Percentiles rank a stretch among this genome's conserved stretches.
phyloP scores from a whole-genome alignment of 1,140 invertebrate genomes.

The Eumaeus atala region DNA sequence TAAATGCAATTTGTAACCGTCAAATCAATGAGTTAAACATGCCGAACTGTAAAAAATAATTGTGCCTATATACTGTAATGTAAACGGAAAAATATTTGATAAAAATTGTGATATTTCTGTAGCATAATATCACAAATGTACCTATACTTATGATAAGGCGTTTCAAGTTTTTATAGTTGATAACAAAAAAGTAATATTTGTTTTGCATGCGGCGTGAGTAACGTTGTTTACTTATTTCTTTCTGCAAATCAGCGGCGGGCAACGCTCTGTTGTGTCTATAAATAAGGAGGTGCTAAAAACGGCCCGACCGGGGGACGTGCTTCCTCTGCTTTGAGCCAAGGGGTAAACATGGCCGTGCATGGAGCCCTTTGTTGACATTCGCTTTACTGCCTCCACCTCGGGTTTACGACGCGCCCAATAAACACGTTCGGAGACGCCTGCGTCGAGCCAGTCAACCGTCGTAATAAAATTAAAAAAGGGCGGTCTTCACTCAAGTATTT shows the following conservation, averaged over 20 bases:
- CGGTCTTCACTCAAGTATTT: background rate
- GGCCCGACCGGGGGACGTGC: conserved; percentile 57
- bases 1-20: no score
- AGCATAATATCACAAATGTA: no score
- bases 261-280: conserved; percentile 64
- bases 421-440: conserved; percentile 30
- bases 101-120: no score
- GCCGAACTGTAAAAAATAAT: no score
- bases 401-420: conserved; percentile 42
- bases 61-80: no score
- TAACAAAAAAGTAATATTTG: conserved; percentile 2
- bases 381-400: conserved; percentile 53
- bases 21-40: no score
- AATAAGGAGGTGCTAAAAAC: conserved; percentile 73
- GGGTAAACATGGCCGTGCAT: conserved; percentile 57
- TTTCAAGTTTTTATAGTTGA: no score
- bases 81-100: no score
- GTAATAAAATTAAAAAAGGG: background rate
- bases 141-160: no score
- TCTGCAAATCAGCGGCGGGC: conserved; percentile 60
- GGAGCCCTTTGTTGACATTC: conserved; percentile 62
- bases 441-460: conserved; percentile 8
- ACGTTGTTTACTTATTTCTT: conserved; percentile 55
- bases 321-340: conserved; percentile 65
- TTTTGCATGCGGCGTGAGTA: conserved; percentile 27